These are phyloP conservation scores for Microctonus brassicae DNA, from an alignment of 2,888 invertebrate genomes.

Conservation along the genomic window DNA sequence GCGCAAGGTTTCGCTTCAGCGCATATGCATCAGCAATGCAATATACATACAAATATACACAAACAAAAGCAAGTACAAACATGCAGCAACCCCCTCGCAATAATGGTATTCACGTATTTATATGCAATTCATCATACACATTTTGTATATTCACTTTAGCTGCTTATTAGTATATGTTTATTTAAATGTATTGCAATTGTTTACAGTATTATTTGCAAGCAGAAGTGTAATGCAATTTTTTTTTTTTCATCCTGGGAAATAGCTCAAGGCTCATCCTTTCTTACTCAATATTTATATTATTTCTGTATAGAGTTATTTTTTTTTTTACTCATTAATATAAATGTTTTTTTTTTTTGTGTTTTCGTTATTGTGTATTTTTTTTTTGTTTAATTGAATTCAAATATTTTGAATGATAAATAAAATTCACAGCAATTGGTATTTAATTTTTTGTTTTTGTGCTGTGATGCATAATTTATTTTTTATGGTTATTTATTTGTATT, in stretches of 20 bases:
- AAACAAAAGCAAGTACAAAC: neutral
- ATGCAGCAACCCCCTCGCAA: neutral
- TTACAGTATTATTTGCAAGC: neutral
- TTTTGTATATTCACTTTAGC: neutral
- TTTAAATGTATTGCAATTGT: neutral
- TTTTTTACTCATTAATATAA: neutral
- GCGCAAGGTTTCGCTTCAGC: conserved; percentile 18
- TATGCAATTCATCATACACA: neutral
- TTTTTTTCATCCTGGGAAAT: conserved; percentile 31
- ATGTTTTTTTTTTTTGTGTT: conserved; percentile 4
- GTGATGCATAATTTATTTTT: neutral
- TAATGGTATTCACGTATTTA: neutral
- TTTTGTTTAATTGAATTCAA: conserved; percentile 59
- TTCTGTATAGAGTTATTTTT: neutral
- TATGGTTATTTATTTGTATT: neutral
- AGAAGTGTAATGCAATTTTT: conserved; percentile 1
- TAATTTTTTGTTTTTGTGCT: neutral
- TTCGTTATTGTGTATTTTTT: conserved; percentile 14
- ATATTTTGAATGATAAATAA: conserved; percentile 66
- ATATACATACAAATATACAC: neutral
- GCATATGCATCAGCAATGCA: neutral
- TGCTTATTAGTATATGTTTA: neutral
- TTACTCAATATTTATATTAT: conserved; percentile 22
- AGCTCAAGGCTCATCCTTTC: conserved; percentile 35
- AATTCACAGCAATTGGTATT: no score